Percentiles rank a stretch among this genome's conserved stretches.
phyloP scores from a whole-genome alignment of 2,113 vertebrate species.

The Galemys pyrenaicus region DNA sequence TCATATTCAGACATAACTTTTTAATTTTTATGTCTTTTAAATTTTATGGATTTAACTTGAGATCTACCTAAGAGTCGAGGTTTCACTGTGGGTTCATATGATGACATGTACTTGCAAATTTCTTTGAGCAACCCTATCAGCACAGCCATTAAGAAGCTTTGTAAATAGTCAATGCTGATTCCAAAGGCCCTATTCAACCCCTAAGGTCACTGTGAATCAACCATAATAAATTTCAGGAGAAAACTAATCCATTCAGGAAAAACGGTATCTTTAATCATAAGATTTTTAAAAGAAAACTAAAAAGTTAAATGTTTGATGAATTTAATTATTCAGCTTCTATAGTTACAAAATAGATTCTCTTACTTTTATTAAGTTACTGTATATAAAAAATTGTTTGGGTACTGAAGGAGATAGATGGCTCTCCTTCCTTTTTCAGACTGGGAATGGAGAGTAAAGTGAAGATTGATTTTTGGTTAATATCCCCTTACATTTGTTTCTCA shows the following conservation, averaged over 20 bases:
- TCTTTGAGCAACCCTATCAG: neutral
- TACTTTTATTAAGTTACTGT: conserved; percentile 14
- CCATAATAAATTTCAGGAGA: conserved; percentile 28
- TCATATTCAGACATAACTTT: neutral
- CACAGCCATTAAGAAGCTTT: neutral
- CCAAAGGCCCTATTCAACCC: neutral
- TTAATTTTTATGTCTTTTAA: neutral
- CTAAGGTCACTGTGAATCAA: neutral
- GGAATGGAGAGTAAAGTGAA: neutral
- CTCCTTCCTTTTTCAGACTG: neutral
- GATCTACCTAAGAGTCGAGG: neutral
- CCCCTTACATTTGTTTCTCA: neutral
- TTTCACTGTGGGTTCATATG: neutral
- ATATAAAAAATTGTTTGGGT: neutral
- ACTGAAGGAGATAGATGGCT: neutral
- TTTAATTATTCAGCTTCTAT: neutral
- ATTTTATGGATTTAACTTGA: neutral
- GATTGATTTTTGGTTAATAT: neutral
- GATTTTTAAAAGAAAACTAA: neutral
- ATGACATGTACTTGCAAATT: neutral
- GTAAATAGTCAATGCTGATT: neutral
- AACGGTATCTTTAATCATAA: neutral
- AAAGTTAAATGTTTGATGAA: neutral
- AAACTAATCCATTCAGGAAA: conserved; percentile 13
- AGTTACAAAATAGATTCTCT: neutral